Evolutionary conservation across 2,113 vertebrate species (phyloP), one percentile per base, ranked within the genome.

Genomic region (Triplophysa rosa): DNA sequence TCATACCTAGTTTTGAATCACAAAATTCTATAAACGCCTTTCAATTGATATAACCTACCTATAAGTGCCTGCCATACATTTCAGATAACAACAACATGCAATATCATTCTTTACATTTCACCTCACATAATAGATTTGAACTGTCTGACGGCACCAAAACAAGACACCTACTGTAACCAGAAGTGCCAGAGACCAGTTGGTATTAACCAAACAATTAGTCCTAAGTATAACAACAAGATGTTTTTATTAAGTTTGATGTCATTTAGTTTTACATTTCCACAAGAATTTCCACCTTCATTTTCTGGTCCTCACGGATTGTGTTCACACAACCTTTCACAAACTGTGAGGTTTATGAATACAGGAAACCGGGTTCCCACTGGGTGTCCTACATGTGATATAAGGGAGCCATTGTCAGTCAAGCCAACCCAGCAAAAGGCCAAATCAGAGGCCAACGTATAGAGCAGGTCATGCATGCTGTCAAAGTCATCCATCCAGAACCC

Each of bases 381-480:
- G 69, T 83, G 83, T 79, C 78, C 70, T 67, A 29, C 40, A 49
- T 66, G 37, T 73, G 78, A 77, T 63, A 84, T 80, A 84, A 82
- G 67, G 75, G 64, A 80, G 63, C 70, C 64, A 80, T 83, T 87
- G 78, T 84, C 47, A 61, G 68, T 69, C 69, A 83, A 80, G 37
- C 85, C 79, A 67, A 73, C 64, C 56, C 63, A 79, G 80, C 75
- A 76, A 84, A 77, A 78, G 67, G 76, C 21, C 12, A 52, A 78
- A 68, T 65, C 56, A 84, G 56, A 72, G 77, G 69, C 68, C 77
- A 82, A 67, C 82, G 84, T 84, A 79, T 80, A 78, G 47, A 64
- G 65, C 59, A 79, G 77, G 70, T 85, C 81, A 78, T 52, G 42
- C 52, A 52, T 78, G 64, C 33, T 82, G 26, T 68, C 76, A 37